A percentile compares a stretch with the other conserved stretches of the same genome.
Conservation (phyloP, 2,888 invertebrate genomes). For the Micoletzkya japonica region DNA sequence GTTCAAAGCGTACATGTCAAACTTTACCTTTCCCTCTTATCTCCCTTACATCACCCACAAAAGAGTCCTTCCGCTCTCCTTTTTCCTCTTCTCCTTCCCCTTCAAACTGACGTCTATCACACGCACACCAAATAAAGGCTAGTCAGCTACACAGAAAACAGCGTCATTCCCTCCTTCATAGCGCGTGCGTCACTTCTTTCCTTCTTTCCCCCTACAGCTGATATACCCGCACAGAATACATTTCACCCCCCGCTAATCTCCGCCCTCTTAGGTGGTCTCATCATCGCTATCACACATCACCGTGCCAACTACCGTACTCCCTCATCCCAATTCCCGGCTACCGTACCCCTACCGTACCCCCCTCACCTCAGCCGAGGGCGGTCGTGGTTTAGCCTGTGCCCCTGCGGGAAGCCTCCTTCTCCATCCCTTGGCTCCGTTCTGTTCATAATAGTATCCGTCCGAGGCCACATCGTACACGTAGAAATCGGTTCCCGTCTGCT, state of each 20-base stretch:
- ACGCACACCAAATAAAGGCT: too few relatives aligned
- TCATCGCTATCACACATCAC: too few relatives aligned
- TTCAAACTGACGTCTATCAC: too few relatives aligned
- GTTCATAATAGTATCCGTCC: conserved; percentile 63
- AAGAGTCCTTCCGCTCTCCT: background rate
- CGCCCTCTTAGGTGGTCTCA: too few relatives aligned
- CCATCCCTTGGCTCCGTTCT: conserved; percentile 58
- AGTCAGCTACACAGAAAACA: too few relatives aligned
- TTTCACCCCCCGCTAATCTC: too few relatives aligned
- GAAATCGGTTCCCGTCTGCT: conserved; percentile 35
- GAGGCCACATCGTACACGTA: conserved; percentile 54
- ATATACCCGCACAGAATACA: too few relatives aligned
- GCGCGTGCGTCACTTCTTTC: too few relatives aligned
- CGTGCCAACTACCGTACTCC: background rate
- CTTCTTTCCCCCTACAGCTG: too few relatives aligned
- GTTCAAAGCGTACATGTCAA: background rate
- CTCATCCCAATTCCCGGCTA: background rate
- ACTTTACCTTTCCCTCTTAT: conserved; percentile 3
- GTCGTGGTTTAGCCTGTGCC: conserved; percentile 32
- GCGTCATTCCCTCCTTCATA: too few relatives aligned
- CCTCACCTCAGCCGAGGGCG: background rate
- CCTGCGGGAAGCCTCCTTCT: conserved; percentile 45
- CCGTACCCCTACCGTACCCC: conserved; percentile 5
- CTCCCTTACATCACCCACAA: background rate
- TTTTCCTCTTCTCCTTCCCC: too few relatives aligned